Evolutionary conservation across 2,797 vertebrate genomes (phyloP).

Genomic region (Avahi laniger): DNA sequence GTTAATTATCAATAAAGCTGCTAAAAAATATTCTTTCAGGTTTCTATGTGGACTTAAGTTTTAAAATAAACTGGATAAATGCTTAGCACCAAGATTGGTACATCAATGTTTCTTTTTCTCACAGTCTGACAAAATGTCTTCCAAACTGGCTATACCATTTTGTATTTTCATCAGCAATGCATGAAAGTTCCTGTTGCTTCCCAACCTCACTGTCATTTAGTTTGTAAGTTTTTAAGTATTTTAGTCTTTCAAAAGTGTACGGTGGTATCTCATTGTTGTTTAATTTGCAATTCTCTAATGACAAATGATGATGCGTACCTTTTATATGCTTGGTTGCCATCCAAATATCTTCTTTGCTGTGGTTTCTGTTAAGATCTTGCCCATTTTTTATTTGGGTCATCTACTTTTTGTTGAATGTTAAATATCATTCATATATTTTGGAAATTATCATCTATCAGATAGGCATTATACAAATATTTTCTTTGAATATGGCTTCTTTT

Average conservation of each 20-base stretch:
- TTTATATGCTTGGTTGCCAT: background rate
- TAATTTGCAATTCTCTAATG: background rate
- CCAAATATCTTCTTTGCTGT: background rate
- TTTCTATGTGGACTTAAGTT: background rate
- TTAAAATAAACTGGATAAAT: background rate
- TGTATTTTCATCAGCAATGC: background rate
- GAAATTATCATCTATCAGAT: background rate
- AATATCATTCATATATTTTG: background rate
- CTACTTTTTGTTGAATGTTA: background rate
- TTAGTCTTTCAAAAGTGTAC: background rate
- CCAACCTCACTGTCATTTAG: background rate
- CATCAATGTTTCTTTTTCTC: background rate
- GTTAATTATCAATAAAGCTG: background rate
- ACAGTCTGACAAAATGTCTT: background rate
- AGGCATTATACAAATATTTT: background rate
- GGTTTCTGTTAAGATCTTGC: background rate
- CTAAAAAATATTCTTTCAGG: background rate
- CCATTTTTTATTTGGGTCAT: background rate
- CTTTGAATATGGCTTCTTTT: background rate
- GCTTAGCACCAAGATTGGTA: background rate
- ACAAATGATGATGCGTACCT: background rate
- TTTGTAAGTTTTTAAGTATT: background rate
- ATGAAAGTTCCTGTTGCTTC: background rate
- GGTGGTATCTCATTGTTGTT: background rate
- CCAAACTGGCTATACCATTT: background rate